Conservation (phyloP, 2,888 invertebrate species). For the Luperina testacea region DNA sequence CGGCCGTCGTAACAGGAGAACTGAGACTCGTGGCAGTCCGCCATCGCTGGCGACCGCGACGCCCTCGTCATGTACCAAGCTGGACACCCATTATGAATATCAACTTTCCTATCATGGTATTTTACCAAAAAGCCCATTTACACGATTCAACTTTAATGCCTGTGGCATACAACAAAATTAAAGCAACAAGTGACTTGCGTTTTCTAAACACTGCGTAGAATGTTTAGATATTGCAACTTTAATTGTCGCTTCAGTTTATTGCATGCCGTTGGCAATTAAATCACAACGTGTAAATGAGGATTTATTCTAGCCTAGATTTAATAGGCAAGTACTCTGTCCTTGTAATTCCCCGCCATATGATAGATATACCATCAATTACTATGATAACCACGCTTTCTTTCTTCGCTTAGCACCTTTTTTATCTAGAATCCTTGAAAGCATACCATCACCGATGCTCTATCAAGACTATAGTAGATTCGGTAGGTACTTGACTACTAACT, state of each 20-base stretch:
- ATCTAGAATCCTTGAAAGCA: not conserved
- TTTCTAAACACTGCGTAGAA: not conserved
- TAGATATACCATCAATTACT: not conserved
- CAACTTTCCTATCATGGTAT: slow-evolving; percentile 15
- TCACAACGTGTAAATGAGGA: not conserved
- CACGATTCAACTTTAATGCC: not conserved
- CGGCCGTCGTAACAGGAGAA: slow-evolving; percentile 93
- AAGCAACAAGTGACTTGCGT: slow-evolving; percentile 2
- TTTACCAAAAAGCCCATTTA: not conserved
- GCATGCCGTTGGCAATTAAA: not conserved
- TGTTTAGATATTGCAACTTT: not conserved
- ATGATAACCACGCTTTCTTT: not conserved
- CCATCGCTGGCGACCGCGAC: slow-evolving; percentile 77
- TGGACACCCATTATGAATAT: slow-evolving; percentile 73
- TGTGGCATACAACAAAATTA: not conserved
- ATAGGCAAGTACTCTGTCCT: not conserved
- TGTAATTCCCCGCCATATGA: not conserved
- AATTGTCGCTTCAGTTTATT: not conserved
- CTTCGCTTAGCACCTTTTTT: not conserved
- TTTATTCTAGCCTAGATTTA: slow-evolving; percentile 2
- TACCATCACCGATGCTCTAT: not conserved
- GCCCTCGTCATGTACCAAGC: slow-evolving; percentile 82
- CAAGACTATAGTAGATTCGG: not conserved
- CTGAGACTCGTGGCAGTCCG: slow-evolving; percentile 91
- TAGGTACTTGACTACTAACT: not conserved